Evolutionary conservation across 2,113 vertebrate genomes (phyloP), one percentile per base, ranked within the genome.

Genomic region (Gallinago paraguaiae): DNA sequence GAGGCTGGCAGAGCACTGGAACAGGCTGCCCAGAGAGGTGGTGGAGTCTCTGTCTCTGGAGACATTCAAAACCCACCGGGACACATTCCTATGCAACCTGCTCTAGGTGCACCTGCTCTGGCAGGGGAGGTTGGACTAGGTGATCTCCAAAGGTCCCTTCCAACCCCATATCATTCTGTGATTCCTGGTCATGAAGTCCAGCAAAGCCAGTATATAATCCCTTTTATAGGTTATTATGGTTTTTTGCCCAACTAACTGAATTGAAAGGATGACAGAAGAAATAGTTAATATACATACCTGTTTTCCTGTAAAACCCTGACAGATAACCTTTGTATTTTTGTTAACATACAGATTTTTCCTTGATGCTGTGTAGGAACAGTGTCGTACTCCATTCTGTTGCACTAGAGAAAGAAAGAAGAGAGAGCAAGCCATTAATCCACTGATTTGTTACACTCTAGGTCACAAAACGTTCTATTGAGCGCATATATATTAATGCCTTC

Each of bases 221-320:
- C 18, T 30, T 60, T 53, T 37, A 79, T 6, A 30, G 0, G 2
- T 20, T 27, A 39, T 20, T 85, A 39, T 1, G 6, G 1, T 5
- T 68, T 81, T n/a, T 31, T 27, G 8, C 27, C 31, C 48, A 82
- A 46, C 28, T 72, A 74, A 10, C 24, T 86, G 56, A 64, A 59
- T 10, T 51, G 31, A 74, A 92, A 74, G 50, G 22, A 12, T 35
- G 23, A 43, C 1, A 81, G 30, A 82, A 79, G 28, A 76, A 82
- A 53, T 9, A 1, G 10, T 51, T 91, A 18, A 23, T 10, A 54
- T 39, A 98, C 98, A 16, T 95, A 99, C 99, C 99, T 99, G 99
- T 96, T 99, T 99, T 91, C 99, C 99, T 60, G 99, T 99, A 96
- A 99, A 99, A 45, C 99, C 99, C 75, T 99, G 99, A 96, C 99